Conservation (phyloP, 2,113 vertebrate genomes). For the Sinosuthora webbiana region DNA sequence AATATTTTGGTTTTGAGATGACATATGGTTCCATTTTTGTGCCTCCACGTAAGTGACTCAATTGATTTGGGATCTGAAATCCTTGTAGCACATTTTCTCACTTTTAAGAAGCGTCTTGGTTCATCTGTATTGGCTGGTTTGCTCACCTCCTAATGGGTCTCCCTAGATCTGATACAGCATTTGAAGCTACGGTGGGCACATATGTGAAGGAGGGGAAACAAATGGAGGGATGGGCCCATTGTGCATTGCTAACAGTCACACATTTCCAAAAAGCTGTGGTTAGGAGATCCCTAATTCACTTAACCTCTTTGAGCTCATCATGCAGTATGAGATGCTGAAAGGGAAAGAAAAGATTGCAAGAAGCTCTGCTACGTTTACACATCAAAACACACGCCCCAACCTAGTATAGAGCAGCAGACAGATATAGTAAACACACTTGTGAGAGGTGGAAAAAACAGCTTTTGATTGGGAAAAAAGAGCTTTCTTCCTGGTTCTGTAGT, state of each 20-base stretch:
- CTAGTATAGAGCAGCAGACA: background rate
- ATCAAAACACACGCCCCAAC: background rate
- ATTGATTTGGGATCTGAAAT: conserved; percentile 23
- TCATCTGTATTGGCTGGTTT: background rate
- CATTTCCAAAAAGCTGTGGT: background rate
- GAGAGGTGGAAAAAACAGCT: background rate
- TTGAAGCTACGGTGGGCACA: conserved; percentile 4
- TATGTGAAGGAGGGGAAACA: background rate
- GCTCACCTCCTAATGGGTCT: background rate
- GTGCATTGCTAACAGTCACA: background rate
- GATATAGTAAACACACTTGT: background rate
- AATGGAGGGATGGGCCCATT: background rate
- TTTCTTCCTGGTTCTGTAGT: background rate
- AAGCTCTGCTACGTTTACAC: background rate
- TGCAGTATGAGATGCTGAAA: background rate
- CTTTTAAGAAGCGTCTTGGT: background rate
- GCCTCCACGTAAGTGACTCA: background rate
- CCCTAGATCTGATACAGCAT: background rate
- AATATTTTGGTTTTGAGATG: conserved; percentile 43
- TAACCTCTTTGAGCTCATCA: conserved; percentile 36
- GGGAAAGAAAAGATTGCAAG: background rate
- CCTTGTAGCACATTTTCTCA: conserved; percentile 9
- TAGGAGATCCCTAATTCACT: background rate
- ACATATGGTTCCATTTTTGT: conserved; percentile 12
- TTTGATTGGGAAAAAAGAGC: background rate